Evolutionary conservation across 2,797 vertebrate species (phyloP).

Genomic region (Pogonophryne albipinna): DNA sequence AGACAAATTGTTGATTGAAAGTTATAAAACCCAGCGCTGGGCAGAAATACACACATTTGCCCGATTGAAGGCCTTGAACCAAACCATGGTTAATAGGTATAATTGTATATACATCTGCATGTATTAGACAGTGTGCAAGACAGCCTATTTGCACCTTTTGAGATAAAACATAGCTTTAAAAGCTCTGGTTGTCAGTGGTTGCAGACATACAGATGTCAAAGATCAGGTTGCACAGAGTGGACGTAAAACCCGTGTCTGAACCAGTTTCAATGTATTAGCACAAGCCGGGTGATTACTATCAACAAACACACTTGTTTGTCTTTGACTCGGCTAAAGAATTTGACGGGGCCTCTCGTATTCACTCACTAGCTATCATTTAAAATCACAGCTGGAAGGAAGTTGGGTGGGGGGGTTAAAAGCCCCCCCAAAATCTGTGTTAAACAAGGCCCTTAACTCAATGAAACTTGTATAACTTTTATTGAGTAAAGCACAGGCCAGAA

Average conservation of each 20-base stretch:
- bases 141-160: too few relatives aligned
- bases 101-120: too few relatives aligned
- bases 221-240: slow-evolving; percentile 12
- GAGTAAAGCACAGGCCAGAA: slow-evolving; percentile 13
- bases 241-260: slow-evolving; percentile 55
- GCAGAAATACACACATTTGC: too few relatives aligned
- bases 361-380: slow-evolving; percentile 50
- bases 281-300: slow-evolving; percentile 59
- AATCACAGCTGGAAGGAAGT: slow-evolving; percentile 50
- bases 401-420: slow-evolving; percentile 2
- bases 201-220: neutral
- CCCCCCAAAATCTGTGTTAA: slow-evolving; percentile 27
- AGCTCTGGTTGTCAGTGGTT: neutral
- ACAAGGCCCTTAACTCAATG: slow-evolving; percentile 34
- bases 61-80: too few relatives aligned
- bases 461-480: slow-evolving; percentile 34
- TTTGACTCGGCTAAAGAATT: slow-evolving; percentile 70
- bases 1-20: too few relatives aligned
- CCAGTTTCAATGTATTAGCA: slow-evolving; percentile 60
- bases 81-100: too few relatives aligned
- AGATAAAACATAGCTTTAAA: neutral
- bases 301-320: slow-evolving; percentile 74
- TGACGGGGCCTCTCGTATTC: slow-evolving; percentile 53
- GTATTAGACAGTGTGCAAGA: too few relatives aligned
- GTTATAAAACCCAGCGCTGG: neutral